Percentiles rank a stretch among this genome's conserved stretches.
Evolutionary conservation across 2,888 invertebrate genomes (phyloP).

Genomic region (Amblyteles armatorius): DNA sequence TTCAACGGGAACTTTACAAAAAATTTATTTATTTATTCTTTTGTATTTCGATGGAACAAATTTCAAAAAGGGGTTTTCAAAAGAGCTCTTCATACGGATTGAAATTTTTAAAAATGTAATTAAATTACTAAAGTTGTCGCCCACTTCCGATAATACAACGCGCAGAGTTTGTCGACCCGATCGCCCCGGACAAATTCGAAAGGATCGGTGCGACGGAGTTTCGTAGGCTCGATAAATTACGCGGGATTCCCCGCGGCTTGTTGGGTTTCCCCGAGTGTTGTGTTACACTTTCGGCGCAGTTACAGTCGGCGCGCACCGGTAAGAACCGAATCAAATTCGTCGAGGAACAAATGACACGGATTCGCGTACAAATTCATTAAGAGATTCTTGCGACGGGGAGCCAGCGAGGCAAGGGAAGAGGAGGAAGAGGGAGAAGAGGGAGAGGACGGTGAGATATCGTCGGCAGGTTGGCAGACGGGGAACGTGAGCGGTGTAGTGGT

Average conservation of each 20-base stretch:
- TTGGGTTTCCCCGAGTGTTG: not conserved
- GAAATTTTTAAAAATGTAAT: too few relatives aligned
- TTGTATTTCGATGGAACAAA: too few relatives aligned
- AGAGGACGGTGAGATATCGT: conserved; percentile 41
- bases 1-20: too few relatives aligned
- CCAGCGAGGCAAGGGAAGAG: conserved; percentile 10
- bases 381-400: conserved; percentile 51
- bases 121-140: not conserved
- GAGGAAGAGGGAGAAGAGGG: not conserved
- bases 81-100: too few relatives aligned
- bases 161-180: conserved; percentile 1
- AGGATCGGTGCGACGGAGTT: conserved; percentile 17
- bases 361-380: conserved; percentile 66
- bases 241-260: conserved; percentile 21
- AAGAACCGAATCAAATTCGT: conserved; percentile 56
- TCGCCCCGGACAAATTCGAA: conserved; percentile 13
- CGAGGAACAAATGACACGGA: conserved; percentile 61
- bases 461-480: conserved; percentile 27
- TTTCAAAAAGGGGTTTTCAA: too few relatives aligned
- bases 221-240: conserved; percentile 59
- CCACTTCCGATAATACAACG: not conserved
- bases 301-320: not conserved
- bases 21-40: too few relatives aligned
- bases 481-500: conserved; percentile 44
- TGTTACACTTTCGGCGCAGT: not conserved